Evolutionary conservation across 2,888 invertebrate genomes (phyloP).

Genomic region (Thumatha senex): DNA sequence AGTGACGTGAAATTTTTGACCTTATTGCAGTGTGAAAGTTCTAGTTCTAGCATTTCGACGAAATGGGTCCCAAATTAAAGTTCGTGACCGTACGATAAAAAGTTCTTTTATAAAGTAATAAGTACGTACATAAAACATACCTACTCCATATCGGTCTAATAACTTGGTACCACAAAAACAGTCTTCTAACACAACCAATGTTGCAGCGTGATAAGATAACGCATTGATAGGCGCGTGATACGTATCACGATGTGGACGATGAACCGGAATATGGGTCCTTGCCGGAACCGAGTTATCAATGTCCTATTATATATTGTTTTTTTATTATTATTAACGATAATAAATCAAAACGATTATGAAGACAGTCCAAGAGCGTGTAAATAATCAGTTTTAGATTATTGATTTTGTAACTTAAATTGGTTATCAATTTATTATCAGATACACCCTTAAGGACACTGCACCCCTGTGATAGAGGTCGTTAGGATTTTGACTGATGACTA

Average conservation of each 20-base stretch:
- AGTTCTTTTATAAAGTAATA: neutral
- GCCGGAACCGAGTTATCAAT: neutral
- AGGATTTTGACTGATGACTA: too few relatives aligned
- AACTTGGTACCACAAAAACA: neutral
- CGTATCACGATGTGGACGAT: slow-evolving; percentile 37
- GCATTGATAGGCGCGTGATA: slow-evolving; percentile 6
- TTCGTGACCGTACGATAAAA: too few relatives aligned
- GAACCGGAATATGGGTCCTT: slow-evolving; percentile 44
- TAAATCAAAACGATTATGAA: neutral
- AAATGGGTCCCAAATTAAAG: too few relatives aligned
- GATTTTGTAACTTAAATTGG: neutral
- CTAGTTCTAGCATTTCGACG: too few relatives aligned
- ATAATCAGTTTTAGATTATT: too few relatives aligned
- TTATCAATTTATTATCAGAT: neutral
- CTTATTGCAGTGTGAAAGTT: too few relatives aligned
- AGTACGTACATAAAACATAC: neutral
- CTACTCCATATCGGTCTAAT: neutral
- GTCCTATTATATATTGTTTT: neutral
- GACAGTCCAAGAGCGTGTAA: neutral
- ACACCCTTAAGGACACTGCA: neutral
- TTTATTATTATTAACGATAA: neutral
- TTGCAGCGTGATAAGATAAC: slow-evolving; percentile 33
- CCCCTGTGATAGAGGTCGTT: neutral
- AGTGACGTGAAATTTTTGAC: too few relatives aligned
- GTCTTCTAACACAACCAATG: neutral